These are phyloP conservation scores for Picathartes gymnocephalus DNA, from an alignment of 2,113 vertebrate species.

Conservation along the genomic window DNA sequence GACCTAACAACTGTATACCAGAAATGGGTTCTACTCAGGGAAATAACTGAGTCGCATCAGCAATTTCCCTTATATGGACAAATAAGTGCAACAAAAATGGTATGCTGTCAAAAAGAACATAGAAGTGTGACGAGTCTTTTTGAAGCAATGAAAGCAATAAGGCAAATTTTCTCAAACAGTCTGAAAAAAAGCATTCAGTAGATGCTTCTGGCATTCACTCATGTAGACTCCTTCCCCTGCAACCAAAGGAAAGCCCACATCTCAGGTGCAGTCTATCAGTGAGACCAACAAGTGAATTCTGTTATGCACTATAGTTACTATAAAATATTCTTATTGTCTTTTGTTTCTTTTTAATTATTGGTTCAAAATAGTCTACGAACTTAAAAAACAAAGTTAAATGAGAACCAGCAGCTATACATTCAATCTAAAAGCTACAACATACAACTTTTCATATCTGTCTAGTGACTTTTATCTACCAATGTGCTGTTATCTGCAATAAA, in stretches of 20 bases:
- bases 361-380: neutral
- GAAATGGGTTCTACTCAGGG: neutral
- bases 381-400: neutral
- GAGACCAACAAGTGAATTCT: neutral
- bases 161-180: neutral
- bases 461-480: slow-evolving; percentile 59
- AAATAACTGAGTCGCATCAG: neutral
- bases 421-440: neutral
- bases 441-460: slow-evolving; percentile 1
- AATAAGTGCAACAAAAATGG: neutral
- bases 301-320: neutral
- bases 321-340: slow-evolving; percentile 2
- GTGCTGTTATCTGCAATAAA: slow-evolving; percentile 65
- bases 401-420: neutral
- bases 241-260: neutral
- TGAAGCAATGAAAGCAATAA: neutral
- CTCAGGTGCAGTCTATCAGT: neutral
- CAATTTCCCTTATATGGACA: neutral
- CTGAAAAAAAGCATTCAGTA: neutral
- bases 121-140: neutral
- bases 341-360: neutral
- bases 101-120: neutral
- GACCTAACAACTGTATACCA: neutral
- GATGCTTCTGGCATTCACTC: neutral
- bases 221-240: neutral